Base-by-base conservation (phyloP, 2,888 invertebrate species). In the Stenchaetothrips biformis region DNA sequence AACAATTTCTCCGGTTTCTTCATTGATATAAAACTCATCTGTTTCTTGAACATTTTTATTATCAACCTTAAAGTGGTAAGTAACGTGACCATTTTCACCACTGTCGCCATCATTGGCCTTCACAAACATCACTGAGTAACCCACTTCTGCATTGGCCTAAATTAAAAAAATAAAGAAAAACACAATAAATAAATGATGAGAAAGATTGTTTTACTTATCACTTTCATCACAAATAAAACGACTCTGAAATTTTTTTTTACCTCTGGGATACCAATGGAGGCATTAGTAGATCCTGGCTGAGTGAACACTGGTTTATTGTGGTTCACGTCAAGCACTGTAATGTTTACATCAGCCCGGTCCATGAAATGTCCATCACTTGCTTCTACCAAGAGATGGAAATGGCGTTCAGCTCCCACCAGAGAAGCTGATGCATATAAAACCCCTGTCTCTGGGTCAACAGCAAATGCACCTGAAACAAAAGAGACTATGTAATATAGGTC, bases 191-290 rank as follows among this genome's bases (percentile, higher is more conserved):
- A 59, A 59, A 59, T n/a, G 16, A 49, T 11, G 13, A 1, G 48
- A n/a, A n/a, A 48, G 21, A 16, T 27, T 78, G 48, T 80, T 48
- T 78, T n/a, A n/a, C 47, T 53, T 16, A 78, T 25, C 67, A 21
- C 21, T 6, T 8, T n/a, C n/a, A 77, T 47, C 11, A 47, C 13
- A 49, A 47, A 77, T 18, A 37, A 13, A 21, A 49, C 48, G 25
- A 79, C 7, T 77, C 18, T 21, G 48, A 49, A 48, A 59, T 47
- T 47, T 81, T 80, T 49, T 84, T 85, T 85, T 87, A 95, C 95
- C 89, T 96, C 96, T 0, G 95, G 92, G 83, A 97, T 92, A 86
- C 93, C 92, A 21, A 96, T 91, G 49, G 93, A 94, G 6, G 93
- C 90, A 86, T 94, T 93, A 0, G 92, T 90, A 0, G 91, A 86